Conservation (phyloP, 2,797 vertebrate species). For the Anniella stebbinsi region DNA sequence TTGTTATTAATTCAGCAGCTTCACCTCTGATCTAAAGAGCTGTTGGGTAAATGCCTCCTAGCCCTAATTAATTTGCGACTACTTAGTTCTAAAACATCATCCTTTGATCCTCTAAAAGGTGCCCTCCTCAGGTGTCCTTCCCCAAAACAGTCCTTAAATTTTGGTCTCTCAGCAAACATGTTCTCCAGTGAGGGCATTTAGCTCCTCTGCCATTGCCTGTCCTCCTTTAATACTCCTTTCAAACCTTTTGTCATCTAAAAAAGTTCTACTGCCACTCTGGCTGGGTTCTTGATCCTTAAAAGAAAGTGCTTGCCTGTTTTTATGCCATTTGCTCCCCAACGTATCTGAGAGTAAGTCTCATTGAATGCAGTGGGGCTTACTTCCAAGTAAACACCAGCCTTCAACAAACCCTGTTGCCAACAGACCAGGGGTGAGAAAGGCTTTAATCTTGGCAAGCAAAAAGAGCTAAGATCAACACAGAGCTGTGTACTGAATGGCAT, state of each 20-base stretch:
- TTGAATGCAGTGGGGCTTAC: not conserved
- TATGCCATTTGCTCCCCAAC: not conserved
- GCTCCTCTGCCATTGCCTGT: too few relatives aligned
- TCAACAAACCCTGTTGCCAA: too few relatives aligned
- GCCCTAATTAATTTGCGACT: not conserved
- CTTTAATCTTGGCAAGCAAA: too few relatives aligned
- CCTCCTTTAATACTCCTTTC: not conserved
- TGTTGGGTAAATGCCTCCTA: not conserved
- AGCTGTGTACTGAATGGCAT: too few relatives aligned
- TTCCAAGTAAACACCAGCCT: not conserved
- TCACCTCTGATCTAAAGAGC: not conserved
- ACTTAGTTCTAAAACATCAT: not conserved
- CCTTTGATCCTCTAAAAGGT: not conserved
- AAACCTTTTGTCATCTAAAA: not conserved
- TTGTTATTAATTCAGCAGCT: too few relatives aligned
- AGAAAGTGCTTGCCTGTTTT: not conserved
- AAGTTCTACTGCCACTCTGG: not conserved
- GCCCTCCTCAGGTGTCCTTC: not conserved
- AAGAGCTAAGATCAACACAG: too few relatives aligned
- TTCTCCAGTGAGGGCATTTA: not conserved
- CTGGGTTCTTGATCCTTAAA: not conserved
- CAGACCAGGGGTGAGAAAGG: too few relatives aligned
- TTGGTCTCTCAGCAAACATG: not conserved
- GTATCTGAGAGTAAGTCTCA: not conserved
- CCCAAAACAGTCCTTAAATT: not conserved